A percentile compares a stretch with the other conserved stretches of the same genome.
These are phyloP conservation scores for Andrena bicolor DNA, from an alignment of 2,888 invertebrate genomes.

Conservation along the genomic window DNA sequence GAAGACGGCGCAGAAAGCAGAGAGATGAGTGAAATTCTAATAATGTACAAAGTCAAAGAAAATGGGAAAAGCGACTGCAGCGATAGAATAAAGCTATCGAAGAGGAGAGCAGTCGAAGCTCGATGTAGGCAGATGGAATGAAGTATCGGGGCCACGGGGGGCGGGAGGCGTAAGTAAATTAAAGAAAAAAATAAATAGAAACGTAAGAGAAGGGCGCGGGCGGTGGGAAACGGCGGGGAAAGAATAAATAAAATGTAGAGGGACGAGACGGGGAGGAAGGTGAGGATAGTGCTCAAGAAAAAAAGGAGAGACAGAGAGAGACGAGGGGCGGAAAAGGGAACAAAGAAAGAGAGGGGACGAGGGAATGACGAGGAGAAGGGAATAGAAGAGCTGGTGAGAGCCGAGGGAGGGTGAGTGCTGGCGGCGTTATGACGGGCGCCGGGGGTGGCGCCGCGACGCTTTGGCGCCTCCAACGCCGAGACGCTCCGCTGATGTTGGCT, in stretches of 20 bases:
- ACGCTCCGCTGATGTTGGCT: constrained; percentile 79
- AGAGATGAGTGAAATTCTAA: too few species aligned
- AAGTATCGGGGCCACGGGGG: neutral
- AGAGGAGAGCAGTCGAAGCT: neutral
- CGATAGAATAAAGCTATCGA: neutral
- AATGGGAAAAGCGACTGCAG: neutral
- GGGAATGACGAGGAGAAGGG: constrained; percentile 38
- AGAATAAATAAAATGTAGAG: constrained; percentile 28
- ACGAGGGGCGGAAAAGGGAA: constrained; percentile 43
- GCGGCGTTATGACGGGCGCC: constrained; percentile 84
- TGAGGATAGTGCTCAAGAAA: constrained; percentile 13
- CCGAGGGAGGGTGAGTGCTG: constrained; percentile 74
- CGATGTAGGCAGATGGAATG: neutral
- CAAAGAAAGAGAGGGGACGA: constrained; percentile 40
- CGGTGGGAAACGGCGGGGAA: neutral
- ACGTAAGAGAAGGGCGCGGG: neutral
- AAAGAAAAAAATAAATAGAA: constrained; percentile 1
- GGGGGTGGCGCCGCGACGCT: constrained; percentile 84
- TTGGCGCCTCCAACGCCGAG: constrained; percentile 83
- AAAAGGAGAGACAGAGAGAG: neutral
- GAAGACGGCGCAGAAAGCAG: too few species aligned
- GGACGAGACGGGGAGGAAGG: constrained; percentile 1
- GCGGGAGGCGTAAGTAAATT: constrained; percentile 1
- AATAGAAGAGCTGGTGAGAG: constrained; percentile 42
- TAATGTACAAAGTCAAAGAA: neutral